Base-by-base conservation (phyloP, 2,113 vertebrate species). In the Athene noctua region DNA sequence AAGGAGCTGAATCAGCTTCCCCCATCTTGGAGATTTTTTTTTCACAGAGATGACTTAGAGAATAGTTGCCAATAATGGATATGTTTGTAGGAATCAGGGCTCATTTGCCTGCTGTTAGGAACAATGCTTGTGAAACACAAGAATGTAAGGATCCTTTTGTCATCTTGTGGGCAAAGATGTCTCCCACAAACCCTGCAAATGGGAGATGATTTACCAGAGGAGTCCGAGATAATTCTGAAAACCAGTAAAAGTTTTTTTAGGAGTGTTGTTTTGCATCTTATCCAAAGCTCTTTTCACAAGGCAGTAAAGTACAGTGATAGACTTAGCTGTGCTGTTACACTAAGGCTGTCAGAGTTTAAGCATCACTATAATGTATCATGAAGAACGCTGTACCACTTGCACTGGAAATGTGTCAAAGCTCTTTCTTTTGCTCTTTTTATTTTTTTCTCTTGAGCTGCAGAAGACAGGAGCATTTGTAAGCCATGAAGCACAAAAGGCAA, bases 401-500 rank as follows among this genome's bases (percentile, higher is more conserved):
- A 94, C 42, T 92, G 91, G 95, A 95, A 96, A 95, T 85, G 62
- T 95, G 94, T 96, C 94, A 97, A 86, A 91, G 83, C 89, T 85
- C 88, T 87, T 87, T 93, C 88, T 93, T 34, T 74, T 47, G 46
- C 66, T 79, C 23, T 80, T 91, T 80, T 57, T 42, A 84, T 29
- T 72, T 87, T 89, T 86, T 80, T 51, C 51, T 74, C 67, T 91
- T 85, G 84, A 97, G 91, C 72, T 68, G 42, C 52, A 77, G 51
- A 95, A 95, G 94, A 96, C 94, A 95, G 86, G 70, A 96, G 70
- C 89, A 91, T 96, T 94, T 95, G 95, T 95, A 97, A 97, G 86
- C 86, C 88, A 70, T 40, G 62, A 94, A 85, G 46, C 86, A 97
- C 89, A 94, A 96, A 96, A 97, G 95, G 85, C 84, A 96, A 97